Percentiles rank a stretch among this genome's conserved stretches.
Conservation (phyloP, 92 coral and sea anemone species). For the Porites rus region DNA sequence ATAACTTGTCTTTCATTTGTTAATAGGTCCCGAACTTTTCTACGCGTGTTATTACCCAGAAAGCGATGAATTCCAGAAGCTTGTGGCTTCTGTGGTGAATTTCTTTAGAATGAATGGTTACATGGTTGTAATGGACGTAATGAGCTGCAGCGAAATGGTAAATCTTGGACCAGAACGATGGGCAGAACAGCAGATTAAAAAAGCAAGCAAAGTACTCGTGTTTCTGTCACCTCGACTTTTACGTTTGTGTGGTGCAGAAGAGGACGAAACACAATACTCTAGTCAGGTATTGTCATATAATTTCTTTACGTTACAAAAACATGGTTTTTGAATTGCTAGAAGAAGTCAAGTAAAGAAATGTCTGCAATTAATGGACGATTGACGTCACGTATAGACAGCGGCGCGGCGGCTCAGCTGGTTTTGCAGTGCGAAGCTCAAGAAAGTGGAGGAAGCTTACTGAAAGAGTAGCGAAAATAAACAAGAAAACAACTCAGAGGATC, state of each 20-base stretch:
- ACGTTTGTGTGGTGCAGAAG: constrained; percentile 22
- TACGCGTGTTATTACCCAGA: constrained; percentile 49
- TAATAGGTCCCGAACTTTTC: constrained; percentile 20
- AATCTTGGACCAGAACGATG: constrained; percentile 47
- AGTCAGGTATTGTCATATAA: constrained; percentile 7
- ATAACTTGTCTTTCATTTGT: not conserved
- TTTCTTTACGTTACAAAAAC: not conserved
- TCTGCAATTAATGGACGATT: too few relatives aligned
- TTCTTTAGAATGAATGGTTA: constrained; percentile 38
- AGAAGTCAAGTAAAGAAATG: too few relatives aligned
- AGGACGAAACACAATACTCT: not conserved
- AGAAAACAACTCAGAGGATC: too few relatives aligned
- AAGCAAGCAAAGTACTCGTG: constrained; percentile 38
- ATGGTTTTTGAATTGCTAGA: too few relatives aligned
- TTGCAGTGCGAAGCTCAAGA: too few relatives aligned
- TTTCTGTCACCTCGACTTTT: constrained; percentile 49
- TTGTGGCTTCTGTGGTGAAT: constrained; percentile 41
- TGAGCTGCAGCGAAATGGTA: constrained; percentile 28
- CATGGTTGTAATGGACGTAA: constrained; percentile 35
- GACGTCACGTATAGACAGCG: too few relatives aligned
- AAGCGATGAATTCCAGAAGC: not conserved
- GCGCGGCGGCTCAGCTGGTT: too few relatives aligned
- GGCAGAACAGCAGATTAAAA: constrained; percentile 52
- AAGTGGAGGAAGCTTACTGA: too few relatives aligned
- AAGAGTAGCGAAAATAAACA: too few relatives aligned